Percentiles rank a stretch among this genome's conserved stretches.
Evolutionary conservation across 2,888 invertebrate species (phyloP).

Genomic region (Boloria euphrosyne): DNA sequence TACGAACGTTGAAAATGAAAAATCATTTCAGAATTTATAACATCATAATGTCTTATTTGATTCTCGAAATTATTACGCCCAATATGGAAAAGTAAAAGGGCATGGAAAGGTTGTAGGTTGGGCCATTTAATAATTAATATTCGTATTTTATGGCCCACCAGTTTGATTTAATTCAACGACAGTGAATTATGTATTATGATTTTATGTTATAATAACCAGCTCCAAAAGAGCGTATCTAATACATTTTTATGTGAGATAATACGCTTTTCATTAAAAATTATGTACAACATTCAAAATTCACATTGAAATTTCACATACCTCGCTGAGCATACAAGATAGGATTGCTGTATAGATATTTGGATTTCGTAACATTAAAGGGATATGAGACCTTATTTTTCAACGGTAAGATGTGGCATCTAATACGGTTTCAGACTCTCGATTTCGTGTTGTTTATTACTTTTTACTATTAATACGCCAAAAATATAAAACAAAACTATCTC

Average conservation of each 20-base stretch:
- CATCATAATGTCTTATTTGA: constrained; percentile 58
- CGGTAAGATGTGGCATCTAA: too few relatives aligned
- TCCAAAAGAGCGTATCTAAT: constrained; percentile 73
- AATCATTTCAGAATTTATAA: constrained; percentile 68
- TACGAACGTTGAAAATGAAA: constrained; percentile 63
- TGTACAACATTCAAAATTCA: constrained; percentile 66
- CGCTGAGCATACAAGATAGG: constrained; percentile 55
- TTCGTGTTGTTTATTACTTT: too few relatives aligned
- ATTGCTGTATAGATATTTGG: constrained; percentile 44
- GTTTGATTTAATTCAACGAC: constrained; percentile 73
- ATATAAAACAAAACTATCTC: too few relatives aligned
- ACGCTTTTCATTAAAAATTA: constrained; percentile 77
- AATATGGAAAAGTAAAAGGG: constrained; percentile 56
- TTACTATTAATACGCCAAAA: too few relatives aligned
- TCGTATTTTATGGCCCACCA: constrained; percentile 71
- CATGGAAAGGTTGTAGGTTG: constrained; percentile 59
- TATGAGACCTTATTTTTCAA: too few relatives aligned
- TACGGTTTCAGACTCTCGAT: too few relatives aligned
- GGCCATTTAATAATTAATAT: constrained; percentile 70
- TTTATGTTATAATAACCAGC: constrained; percentile 78
- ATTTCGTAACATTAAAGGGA: too few relatives aligned
- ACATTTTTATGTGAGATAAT: constrained; percentile 78
- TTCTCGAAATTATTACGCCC: constrained; percentile 48
- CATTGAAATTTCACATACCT: constrained; percentile 64
- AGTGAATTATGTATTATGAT: constrained; percentile 80